A percentile compares a stretch with the other conserved stretches of the same genome.
Evolutionary conservation across 2,797 vertebrate genomes (phyloP).

Genomic region (Schizopygopsis malacanthus): DNA sequence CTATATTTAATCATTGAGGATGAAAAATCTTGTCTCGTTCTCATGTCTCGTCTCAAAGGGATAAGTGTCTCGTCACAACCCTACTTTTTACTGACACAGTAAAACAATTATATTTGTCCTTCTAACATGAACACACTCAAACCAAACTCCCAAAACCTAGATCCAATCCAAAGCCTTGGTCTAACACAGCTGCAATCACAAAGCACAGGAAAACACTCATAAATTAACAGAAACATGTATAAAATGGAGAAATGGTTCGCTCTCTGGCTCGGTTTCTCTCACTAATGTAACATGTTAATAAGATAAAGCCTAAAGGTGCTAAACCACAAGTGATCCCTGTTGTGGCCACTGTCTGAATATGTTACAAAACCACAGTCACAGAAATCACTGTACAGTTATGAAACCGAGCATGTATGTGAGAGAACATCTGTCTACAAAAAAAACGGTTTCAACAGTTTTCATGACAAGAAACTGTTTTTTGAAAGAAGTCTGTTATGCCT

Average conservation of each 20-base stretch:
- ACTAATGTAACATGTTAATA: not conserved
- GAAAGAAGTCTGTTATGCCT: not conserved
- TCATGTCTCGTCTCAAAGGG: no score
- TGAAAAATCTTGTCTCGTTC: no score
- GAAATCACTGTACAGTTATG: not conserved
- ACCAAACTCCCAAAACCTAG: not conserved
- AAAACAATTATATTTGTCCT: not conserved
- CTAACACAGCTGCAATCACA: not conserved
- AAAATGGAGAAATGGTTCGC: not conserved
- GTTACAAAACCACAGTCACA: conserved; percentile 23
- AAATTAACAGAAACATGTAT: not conserved
- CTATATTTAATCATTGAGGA: no score
- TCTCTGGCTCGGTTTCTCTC: not conserved
- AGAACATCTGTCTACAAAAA: not conserved
- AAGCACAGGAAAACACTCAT: not conserved
- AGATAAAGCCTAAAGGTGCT: not conserved
- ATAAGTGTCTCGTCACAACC: no score
- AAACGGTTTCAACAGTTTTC: not conserved
- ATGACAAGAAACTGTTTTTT: not conserved
- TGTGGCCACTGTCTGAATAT: conserved; percentile 11
- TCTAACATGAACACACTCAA: not conserved
- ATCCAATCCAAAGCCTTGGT: conserved; percentile 19
- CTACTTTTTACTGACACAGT: not conserved
- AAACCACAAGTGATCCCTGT: not conserved
- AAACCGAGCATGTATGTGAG: no score